These are phyloP conservation scores for Piscicola geometra DNA, from an alignment of 2,888 invertebrate species.

Conservation along the genomic window DNA sequence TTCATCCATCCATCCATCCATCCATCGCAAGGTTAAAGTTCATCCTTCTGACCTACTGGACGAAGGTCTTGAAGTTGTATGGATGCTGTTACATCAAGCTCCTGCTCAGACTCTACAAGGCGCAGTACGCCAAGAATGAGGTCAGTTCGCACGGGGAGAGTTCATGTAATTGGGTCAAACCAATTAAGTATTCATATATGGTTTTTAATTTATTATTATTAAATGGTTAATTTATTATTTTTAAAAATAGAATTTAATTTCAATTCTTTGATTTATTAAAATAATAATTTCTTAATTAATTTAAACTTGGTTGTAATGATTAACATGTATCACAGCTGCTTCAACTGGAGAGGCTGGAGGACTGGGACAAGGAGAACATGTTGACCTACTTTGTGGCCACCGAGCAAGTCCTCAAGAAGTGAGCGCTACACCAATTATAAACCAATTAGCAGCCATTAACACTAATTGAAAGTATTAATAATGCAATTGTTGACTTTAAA, in stretches of 20 bases:
- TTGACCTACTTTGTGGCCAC: constrained; percentile 47
- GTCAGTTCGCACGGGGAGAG: constrained; percentile 41
- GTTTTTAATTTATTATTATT: not conserved
- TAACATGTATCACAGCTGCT: constrained; percentile 47
- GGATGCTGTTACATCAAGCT: constrained; percentile 53
- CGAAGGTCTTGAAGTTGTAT: constrained; percentile 50
- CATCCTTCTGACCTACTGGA: constrained; percentile 53
- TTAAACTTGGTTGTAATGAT: no score
- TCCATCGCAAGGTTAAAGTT: constrained; percentile 45
- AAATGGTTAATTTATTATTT: not conserved
- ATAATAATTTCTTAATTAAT: no score
- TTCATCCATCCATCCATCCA: not conserved
- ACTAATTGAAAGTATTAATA: no score
- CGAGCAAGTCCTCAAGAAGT: constrained; percentile 47
- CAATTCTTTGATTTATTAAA: no score
- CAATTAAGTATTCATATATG: not conserved
- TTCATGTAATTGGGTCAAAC: not conserved
- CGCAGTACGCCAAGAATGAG: constrained; percentile 51
- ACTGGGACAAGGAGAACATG: constrained; percentile 47
- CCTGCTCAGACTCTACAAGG: constrained; percentile 51
- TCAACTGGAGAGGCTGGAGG: constrained; percentile 46
- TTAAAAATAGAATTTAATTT: no score
- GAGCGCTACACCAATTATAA: not conserved
- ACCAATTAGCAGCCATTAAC: not conserved
- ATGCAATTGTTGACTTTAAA: no score